Conservation (phyloP, 2,888 invertebrate genomes). For the Blastobasis lacticolella region DNA sequence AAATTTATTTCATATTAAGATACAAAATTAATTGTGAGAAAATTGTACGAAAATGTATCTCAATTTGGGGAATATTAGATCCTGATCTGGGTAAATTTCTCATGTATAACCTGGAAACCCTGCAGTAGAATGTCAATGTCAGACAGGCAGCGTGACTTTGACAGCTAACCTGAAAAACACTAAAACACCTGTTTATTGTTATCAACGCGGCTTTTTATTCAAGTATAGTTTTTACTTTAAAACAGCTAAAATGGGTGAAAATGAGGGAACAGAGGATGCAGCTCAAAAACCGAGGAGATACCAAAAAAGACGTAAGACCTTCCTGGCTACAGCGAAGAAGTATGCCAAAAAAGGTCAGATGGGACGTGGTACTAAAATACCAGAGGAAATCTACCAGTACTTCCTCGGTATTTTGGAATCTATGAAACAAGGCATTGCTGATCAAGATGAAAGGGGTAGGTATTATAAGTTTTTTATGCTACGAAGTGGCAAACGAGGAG, state of each 20-base stretch:
- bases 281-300: conserved; percentile 52
- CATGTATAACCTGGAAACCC: too few species aligned
- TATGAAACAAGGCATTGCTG: conserved; percentile 79
- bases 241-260: conserved; percentile 39
- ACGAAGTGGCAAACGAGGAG: too few species aligned
- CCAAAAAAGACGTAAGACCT: conserved; percentile 78
- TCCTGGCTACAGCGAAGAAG: conserved; percentile 82
- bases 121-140: too few species aligned
- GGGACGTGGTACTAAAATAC: conserved; percentile 81
- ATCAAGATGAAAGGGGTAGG: conserved; percentile 82
- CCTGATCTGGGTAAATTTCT: too few species aligned
- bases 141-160: conserved; percentile 18
- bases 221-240: neutral
- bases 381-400: conserved; percentile 83
- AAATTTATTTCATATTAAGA: too few species aligned
- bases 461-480: conserved; percentile 2
- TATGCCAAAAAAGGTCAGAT: conserved; percentile 82
- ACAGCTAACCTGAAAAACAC: conserved; percentile 24
- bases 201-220: neutral
- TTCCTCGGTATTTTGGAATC: conserved; percentile 83
- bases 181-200: conserved; percentile 12
- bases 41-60: too few species aligned
- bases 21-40: too few species aligned
- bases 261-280: conserved; percentile 23
- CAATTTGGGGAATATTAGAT: too few species aligned